Percentiles rank a stretch among this genome's conserved stretches.
phyloP scores from a whole-genome alignment of 1,140 invertebrate genomes.

The Brachionus sp. region DNA sequence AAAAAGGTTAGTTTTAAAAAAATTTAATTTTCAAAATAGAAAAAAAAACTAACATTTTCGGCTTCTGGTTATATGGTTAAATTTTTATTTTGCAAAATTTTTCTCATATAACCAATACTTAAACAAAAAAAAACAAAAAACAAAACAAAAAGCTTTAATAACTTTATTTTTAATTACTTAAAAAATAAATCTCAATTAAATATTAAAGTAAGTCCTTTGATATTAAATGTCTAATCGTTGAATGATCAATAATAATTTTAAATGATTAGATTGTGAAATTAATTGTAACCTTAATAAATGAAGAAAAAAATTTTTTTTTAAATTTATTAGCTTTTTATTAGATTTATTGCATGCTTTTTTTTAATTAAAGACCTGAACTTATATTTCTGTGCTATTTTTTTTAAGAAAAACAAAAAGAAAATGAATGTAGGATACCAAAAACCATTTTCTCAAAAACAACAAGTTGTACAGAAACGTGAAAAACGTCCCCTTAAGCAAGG shows the following conservation, averaged over 20 bases:
- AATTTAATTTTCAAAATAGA: neutral
- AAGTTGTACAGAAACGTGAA: slow-evolving; percentile 16
- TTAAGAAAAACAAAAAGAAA: slow-evolving; percentile 51
- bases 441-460: slow-evolving; percentile 39
- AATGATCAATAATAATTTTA: neutral
- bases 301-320: neutral
- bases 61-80: neutral
- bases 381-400: neutral
- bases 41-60: neutral
- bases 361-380: neutral
- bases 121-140: neutral
- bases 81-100: neutral
- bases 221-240: neutral
- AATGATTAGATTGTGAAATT: neutral
- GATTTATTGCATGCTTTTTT: neutral
- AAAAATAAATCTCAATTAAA: neutral
- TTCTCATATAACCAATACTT: neutral
- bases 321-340: neutral
- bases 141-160: neutral
- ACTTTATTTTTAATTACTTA: neutral
- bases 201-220: neutral
- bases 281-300: neutral
- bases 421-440: slow-evolving; percentile 47
- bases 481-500: slow-evolving; percentile 48
- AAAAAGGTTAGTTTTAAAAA: slow-evolving; percentile 16